Evolutionary conservation across 2,888 invertebrate species (phyloP).

Genomic region (Lepas anatifera): DNA sequence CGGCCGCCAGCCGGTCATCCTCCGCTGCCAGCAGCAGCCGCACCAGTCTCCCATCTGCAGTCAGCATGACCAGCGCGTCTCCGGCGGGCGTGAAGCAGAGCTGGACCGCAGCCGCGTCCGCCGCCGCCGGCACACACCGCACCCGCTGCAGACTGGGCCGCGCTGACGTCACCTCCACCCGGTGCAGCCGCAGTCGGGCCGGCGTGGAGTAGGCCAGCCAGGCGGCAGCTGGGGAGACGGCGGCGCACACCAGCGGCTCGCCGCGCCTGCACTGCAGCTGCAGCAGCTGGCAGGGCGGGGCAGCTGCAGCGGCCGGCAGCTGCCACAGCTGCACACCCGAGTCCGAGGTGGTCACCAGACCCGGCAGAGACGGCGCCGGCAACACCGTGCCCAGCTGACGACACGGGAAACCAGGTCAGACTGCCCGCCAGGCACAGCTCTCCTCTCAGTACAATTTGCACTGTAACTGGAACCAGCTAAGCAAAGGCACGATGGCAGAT

Average conservation of each 20-base stretch:
- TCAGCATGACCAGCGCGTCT: neutral
- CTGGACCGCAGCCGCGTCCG: neutral
- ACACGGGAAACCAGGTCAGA: neutral
- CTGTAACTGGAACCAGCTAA: no score
- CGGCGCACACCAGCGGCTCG: neutral
- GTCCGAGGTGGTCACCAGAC: neutral
- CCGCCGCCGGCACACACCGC: neutral
- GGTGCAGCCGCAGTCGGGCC: slow-evolving; percentile 2
- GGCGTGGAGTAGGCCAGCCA: neutral
- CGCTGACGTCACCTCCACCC: neutral
- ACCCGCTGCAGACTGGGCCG: neutral
- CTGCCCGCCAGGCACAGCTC: no score
- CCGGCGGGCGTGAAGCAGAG: neutral
- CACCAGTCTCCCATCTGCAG: neutral
- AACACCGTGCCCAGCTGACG: neutral
- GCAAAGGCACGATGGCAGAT: no score
- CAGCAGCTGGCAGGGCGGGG: neutral
- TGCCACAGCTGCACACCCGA: neutral
- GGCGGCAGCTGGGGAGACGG: neutral
- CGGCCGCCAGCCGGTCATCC: neutral
- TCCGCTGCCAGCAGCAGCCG: neutral
- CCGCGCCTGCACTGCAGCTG: neutral
- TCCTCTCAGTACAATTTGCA: no score
- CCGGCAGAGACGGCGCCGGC: neutral
- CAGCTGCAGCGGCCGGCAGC: neutral